phyloP scores from a whole-genome alignment of 2,113 vertebrate genomes.

The Carlito syrichta region DNA sequence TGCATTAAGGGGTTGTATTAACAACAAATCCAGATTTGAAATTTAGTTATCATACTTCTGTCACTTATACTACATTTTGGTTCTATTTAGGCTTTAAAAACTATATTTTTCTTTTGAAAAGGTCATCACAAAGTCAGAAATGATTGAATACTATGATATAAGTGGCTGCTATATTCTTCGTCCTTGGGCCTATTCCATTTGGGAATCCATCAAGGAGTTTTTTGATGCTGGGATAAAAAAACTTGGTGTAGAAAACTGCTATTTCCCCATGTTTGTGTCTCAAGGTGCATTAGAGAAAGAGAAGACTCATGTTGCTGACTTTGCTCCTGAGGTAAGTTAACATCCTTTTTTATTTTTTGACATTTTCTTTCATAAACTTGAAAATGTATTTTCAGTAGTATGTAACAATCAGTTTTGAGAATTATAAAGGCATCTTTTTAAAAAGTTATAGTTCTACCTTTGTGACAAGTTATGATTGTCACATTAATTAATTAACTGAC shows the following conservation, averaged over 20 bases:
- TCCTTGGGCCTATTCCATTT: slow-evolving; percentile 95
- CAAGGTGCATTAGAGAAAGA: slow-evolving; percentile 96
- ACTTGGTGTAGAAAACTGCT: slow-evolving; percentile 98
- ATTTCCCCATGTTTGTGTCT: slow-evolving; percentile 99
- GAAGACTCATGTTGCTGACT: slow-evolving; percentile 94
- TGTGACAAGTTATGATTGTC: background rate
- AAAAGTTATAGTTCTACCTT: background rate
- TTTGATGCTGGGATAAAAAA: slow-evolving; percentile 96
- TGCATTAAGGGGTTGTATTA: background rate
- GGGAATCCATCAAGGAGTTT: slow-evolving; percentile 95
- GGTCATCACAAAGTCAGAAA: slow-evolving; percentile 98
- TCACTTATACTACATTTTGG: background rate
- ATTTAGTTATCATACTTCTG: background rate
- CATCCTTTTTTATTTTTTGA: background rate
- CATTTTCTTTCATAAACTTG: background rate
- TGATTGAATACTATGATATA: slow-evolving; percentile 99
- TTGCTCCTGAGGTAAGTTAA: slow-evolving; percentile 93
- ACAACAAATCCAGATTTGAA: background rate
- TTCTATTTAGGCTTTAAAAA: background rate
- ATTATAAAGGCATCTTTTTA: background rate
- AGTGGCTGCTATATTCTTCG: slow-evolving; percentile 98
- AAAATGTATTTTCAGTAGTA: background rate
- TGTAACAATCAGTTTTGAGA: background rate
- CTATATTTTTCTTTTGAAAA: slow-evolving; percentile 74
- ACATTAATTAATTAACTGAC: background rate